A percentile compares a stretch with the other conserved stretches of the same genome.
These are phyloP conservation scores for Macaria notata DNA, from an alignment of 2,888 invertebrate genomes.

Conservation along the genomic window DNA sequence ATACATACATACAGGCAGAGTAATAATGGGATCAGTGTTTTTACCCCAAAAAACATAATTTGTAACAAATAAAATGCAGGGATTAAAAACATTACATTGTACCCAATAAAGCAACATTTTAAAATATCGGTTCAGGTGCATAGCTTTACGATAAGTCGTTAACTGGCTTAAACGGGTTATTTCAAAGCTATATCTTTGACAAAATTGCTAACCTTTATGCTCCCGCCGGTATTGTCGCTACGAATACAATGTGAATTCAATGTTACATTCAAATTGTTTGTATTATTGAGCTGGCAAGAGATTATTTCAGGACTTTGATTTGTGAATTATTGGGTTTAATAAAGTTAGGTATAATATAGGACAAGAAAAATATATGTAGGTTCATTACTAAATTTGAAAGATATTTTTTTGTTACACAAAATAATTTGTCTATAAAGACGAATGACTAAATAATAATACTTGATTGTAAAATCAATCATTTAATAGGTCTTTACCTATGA, in stretches of 20 bases:
- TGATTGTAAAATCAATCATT: too few species aligned
- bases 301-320: too few species aligned
- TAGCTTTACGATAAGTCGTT: constrained; percentile 35
- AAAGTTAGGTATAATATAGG: too few species aligned
- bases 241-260: constrained; percentile 13
- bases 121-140: constrained; percentile 32
- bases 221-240: constrained; percentile 9
- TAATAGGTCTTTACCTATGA: too few species aligned
- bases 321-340: too few species aligned
- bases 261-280: constrained; percentile 5
- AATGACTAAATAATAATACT: too few species aligned
- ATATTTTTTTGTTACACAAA: too few species aligned
- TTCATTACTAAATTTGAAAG: too few species aligned
- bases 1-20: too few species aligned
- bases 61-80: not conserved
- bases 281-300: too few species aligned
- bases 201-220: constrained; percentile 30
- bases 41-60: not conserved
- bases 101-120: constrained; percentile 23
- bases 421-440: too few species aligned
- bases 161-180: constrained; percentile 29
- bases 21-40: not conserved
- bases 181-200: constrained; percentile 29
- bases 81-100: constrained; percentile 11
- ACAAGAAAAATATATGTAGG: too few species aligned